phyloP scores from a whole-genome alignment of 37 sponge, comb jelly and placozoan species.

The Oscarella lobularis region DNA sequence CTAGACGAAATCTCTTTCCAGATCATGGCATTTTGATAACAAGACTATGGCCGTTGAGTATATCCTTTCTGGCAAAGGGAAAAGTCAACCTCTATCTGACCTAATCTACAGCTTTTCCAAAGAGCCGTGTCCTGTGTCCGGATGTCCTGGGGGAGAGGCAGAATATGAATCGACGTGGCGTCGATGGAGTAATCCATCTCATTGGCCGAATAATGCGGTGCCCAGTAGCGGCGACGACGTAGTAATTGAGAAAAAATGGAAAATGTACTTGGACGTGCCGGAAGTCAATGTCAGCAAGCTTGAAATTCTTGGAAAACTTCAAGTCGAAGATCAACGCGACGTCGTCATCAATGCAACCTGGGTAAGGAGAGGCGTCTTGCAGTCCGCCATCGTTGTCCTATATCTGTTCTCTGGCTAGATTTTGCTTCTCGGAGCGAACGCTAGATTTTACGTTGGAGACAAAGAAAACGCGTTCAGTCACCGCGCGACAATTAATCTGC shows the following conservation, averaged over 20 bases:
- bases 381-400: neutral
- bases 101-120: constrained; percentile 28
- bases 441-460: constrained; percentile 37
- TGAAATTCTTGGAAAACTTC: constrained; percentile 39
- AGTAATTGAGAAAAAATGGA: constrained; percentile 34
- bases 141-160: constrained; percentile 19
- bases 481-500: constrained; percentile 38
- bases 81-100: constrained; percentile 14
- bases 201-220: constrained; percentile 33
- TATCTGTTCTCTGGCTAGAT: constrained; percentile 24
- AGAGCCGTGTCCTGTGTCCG: constrained; percentile 56
- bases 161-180: constrained; percentile 19
- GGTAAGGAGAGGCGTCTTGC: constrained; percentile 14
- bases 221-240: constrained; percentile 56
- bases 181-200: constrained; percentile 44
- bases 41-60: constrained; percentile 45
- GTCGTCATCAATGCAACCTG: constrained; percentile 56
- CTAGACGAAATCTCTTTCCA: neutral
- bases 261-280: constrained; percentile 62
- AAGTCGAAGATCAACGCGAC: constrained; percentile 57
- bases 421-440: constrained; percentile 40
- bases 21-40: constrained; percentile 61
- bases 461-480: constrained; percentile 30
- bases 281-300: constrained; percentile 11
- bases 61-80: constrained; percentile 38